Evolutionary conservation across 2,113 vertebrate species (phyloP), one percentile per base, ranked within the genome.

Genomic region (Choloepus hoffmanni): DNA sequence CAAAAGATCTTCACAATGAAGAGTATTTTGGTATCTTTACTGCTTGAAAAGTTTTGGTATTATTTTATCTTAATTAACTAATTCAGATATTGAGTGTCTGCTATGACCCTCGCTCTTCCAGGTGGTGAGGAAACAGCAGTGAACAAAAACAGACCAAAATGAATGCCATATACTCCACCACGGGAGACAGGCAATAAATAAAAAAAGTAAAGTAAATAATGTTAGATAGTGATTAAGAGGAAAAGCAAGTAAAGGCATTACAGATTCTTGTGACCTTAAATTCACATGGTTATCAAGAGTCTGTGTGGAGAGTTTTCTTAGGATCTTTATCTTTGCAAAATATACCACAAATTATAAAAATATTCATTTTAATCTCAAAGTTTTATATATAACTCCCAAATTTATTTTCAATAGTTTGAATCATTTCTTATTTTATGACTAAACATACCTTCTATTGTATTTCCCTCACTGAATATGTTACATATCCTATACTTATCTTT

Each of bases 401-500:
- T 67, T 85, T 93, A 65, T 76, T 93, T 93, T 95, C 11, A 88
- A 83, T 7, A 77, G 2, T 85, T 77, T 62, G 30, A 19, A 60
- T 3, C 10, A 4, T 70, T 96, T 74, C 14, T 92, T 15, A 65
- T 74, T 72, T 86, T 68, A 72, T 62, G 50, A 82, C 7, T 76
- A 90, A 87, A 26, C 14, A 53, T 19, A 84, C 0, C 8, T 63
- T 96, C 45, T 50, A 81, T 43, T 26, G 30, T 50, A 85, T 92
- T 68, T 92, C n/a, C 62, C 40, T 92, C 53, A 19, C 68, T 1
- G 0, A 72, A 65, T 92, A 91, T 10, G 63, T 89, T 91, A 92
- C 63, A 89, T 60, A 77, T 85, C 96, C 86, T 96, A 97, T 98
- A 99, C 99, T 99, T 99, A 99, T 99, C 99, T 99, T 99, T 98